Conservation (phyloP, 1,140 invertebrate genomes). For the Drosophila lacteicornis region DNA sequence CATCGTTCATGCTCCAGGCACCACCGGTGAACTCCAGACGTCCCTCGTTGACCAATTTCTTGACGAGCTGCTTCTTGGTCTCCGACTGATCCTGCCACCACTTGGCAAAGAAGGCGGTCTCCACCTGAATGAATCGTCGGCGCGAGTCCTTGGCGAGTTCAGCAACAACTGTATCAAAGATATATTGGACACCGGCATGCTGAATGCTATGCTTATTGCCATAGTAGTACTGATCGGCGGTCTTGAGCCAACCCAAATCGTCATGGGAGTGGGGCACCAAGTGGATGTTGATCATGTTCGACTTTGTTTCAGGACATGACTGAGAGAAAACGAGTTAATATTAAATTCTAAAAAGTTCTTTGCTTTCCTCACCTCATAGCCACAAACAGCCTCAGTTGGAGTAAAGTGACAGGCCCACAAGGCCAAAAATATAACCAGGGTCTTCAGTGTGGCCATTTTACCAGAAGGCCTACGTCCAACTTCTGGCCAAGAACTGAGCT, state of each 20-base stretch:
- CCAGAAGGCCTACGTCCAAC: not conserved
- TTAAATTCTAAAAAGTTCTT: not conserved
- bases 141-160: constrained; percentile 90
- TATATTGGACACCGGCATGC: constrained; percentile 94
- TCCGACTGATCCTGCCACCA: constrained; percentile 95
- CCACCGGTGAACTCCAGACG: constrained; percentile 95
- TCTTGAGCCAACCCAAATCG: constrained; percentile 97
- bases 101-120: constrained; percentile 95
- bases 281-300: constrained; percentile 91
- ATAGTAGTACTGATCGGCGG: constrained; percentile 96
- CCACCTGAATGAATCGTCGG: constrained; percentile 91
- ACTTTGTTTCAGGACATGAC: constrained; percentile 87
- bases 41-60: constrained; percentile 89
- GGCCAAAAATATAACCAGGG: constrained; percentile 15
- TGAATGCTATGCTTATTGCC: constrained; percentile 90
- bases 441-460: constrained; percentile 1
- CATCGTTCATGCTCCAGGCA: constrained; percentile 97
- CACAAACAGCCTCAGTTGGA: constrained; percentile 40
- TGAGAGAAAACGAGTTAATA: constrained; percentile 63
- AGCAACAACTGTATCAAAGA: constrained; percentile 94
- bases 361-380: constrained; percentile 49
- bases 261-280: constrained; percentile 93
- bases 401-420: not conserved
- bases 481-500: not conserved
- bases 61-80: constrained; percentile 86